phyloP scores from a whole-genome alignment of 2,797 vertebrate genomes.

The Sternarchorhynchus goeldii region DNA sequence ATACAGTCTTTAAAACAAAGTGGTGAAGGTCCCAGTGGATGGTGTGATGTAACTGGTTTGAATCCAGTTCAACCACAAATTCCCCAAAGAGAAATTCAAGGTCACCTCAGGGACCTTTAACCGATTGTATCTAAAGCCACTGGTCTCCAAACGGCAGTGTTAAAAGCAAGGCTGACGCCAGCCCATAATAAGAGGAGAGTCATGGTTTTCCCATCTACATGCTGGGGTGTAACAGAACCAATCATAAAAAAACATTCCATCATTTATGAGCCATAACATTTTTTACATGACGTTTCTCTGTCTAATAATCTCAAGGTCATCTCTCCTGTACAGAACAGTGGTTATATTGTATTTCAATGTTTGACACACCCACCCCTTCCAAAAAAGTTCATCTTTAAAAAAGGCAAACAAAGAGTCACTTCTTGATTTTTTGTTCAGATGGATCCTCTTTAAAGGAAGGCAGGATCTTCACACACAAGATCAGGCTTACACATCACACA shows the following conservation, averaged over 20 bases:
- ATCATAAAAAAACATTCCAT: constrained; percentile 50
- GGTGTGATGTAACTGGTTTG: constrained; percentile 16
- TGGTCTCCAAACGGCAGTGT: constrained; percentile 29
- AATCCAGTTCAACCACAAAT: constrained; percentile 29
- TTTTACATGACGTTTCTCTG: constrained; percentile 26
- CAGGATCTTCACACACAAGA: background rate
- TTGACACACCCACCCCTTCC: too few species aligned
- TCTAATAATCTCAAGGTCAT: constrained; percentile 34
- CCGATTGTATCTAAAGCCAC: constrained; percentile 43
- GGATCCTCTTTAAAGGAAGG: constrained; percentile 6
- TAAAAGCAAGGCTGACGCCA: constrained; percentile 42
- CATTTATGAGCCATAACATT: constrained; percentile 48
- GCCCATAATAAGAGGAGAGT: constrained; percentile 36
- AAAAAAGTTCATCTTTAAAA: background rate
- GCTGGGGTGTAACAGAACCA: constrained; percentile 32
- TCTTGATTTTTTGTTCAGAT: background rate
- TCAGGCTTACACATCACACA: background rate
- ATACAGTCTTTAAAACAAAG: background rate
- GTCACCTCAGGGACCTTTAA: constrained; percentile 12
- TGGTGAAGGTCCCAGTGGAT: constrained; percentile 23
- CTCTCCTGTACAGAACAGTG: constrained; percentile 1
- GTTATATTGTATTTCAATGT: background rate
- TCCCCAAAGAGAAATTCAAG: constrained; percentile 26
- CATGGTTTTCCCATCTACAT: constrained; percentile 56
- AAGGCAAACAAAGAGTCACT: background rate